Percentiles rank a stretch among this genome's conserved stretches.
Evolutionary conservation across 2,113 vertebrate species (phyloP).

Genomic region (Microcebus jonahi): DNA sequence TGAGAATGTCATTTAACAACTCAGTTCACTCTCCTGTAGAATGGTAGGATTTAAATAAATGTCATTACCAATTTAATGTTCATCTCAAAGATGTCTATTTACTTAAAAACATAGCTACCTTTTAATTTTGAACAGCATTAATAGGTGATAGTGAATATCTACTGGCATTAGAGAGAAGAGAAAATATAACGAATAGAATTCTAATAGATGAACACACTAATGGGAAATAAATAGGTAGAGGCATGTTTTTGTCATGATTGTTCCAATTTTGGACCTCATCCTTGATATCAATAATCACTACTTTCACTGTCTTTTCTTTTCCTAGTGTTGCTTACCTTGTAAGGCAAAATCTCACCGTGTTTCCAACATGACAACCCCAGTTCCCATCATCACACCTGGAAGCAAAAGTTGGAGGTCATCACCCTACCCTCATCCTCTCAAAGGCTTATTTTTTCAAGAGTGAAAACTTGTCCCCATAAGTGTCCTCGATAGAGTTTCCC

Average conservation of each 20-base stretch:
- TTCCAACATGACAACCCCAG: background rate
- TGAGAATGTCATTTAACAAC: background rate
- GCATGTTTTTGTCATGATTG: background rate
- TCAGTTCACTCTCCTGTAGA: background rate
- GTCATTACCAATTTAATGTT: background rate
- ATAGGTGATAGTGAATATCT: background rate
- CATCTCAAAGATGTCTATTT: background rate
- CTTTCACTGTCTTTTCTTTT: background rate
- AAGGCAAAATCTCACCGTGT: background rate
- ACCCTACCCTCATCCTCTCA: accelerated
- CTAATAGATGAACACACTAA: background rate
- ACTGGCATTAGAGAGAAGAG: background rate
- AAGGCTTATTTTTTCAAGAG: background rate
- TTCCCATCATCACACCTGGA: background rate
- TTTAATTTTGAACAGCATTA: background rate
- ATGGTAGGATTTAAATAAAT: background rate
- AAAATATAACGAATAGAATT: background rate
- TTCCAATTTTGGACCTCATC: background rate
- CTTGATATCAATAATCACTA: background rate
- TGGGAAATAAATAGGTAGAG: background rate
- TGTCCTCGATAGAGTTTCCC: accelerated
- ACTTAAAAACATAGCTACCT: background rate
- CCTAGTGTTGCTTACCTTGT: background rate
- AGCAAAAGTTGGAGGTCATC: background rate
- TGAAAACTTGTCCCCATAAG: background rate